Evolutionary conservation across 2,113 vertebrate species (phyloP), one percentile per base, ranked within the genome.

Genomic region (Otocyon megalotis): DNA sequence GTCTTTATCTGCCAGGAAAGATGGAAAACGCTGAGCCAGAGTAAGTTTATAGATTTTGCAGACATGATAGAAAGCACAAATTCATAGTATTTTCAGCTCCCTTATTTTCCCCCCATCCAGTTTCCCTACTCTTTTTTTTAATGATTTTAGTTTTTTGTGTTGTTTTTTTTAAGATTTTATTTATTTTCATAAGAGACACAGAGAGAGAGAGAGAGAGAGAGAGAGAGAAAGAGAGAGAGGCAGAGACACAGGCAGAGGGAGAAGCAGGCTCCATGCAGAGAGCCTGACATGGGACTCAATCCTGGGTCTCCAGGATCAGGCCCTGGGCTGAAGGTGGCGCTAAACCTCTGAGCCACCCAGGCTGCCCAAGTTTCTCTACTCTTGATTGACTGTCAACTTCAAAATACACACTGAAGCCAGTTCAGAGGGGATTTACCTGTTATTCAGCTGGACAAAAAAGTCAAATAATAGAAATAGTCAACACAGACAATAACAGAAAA

Each of bases 401-500:
- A 37, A 93, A 95, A 69, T 86, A 74, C 2, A 53, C 5, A 53
- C 1, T 82, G 13, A 85, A 79, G 60, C 7, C 50, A 89, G 56
- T 95, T 81, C 48, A 65, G 12, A 53, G 69, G 62, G 76, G 6
- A 79, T 63, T 63, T 79, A 85, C 28, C 48, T 76, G 22, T 10
- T 79, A 89, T 22, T 84, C 62, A 79, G 11, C 90, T 54, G 88
- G 74, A 90, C 74, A 67, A 20, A 89, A 69, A 89, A 94, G 20
- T 83, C 53, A 95, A 95, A 65, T 84, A 81, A 93, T 2, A 95
- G n/a, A 93, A 93, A 86, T 9, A 76, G 50, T 56, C 24, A 88
- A 24, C 65, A 54, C 16, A 60, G 20, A 76, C 92, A 86, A 37
- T 83, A 91, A 79, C 1, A 96, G 90, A 83, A 96, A 96, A 79